Evolutionary conservation across 2,797 vertebrate species (phyloP).

Genomic region (Oryzias dopingdopingensis): DNA sequence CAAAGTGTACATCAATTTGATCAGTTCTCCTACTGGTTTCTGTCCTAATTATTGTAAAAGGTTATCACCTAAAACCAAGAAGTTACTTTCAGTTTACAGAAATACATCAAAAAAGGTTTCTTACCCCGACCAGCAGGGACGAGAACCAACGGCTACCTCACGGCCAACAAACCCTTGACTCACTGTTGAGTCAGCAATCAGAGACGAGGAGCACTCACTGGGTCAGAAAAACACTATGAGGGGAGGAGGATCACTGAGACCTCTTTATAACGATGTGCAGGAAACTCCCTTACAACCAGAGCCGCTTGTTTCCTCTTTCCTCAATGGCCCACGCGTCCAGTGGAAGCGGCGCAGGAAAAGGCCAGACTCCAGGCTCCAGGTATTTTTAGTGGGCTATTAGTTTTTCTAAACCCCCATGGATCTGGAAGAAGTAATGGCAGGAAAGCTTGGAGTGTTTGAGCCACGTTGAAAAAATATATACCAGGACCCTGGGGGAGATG

Average conservation of each 20-base stretch:
- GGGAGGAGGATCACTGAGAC: constrained; percentile 41
- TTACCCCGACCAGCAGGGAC: constrained; percentile 88
- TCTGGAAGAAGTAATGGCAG: constrained; percentile 69
- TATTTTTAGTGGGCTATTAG: constrained; percentile 82
- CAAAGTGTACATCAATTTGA: too few relatives aligned
- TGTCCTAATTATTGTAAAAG: neutral
- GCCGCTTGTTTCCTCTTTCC: constrained; percentile 78
- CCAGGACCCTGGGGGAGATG: constrained; percentile 54
- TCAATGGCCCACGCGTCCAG: constrained; percentile 74
- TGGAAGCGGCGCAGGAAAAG: constrained; percentile 79
- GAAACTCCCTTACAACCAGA: constrained; percentile 73
- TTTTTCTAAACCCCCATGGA: constrained; percentile 73
- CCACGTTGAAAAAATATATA: constrained; percentile 61
- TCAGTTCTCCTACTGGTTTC: too few relatives aligned
- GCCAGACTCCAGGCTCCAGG: constrained; percentile 51
- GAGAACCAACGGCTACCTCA: constrained; percentile 59
- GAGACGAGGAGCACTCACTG: constrained; percentile 44
- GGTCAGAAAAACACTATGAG: constrained; percentile 56
- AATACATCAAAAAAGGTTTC: constrained; percentile 24
- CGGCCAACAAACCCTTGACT: constrained; percentile 56
- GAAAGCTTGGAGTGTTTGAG: constrained; percentile 68
- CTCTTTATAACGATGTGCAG: constrained; percentile 80
- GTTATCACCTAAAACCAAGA: neutral
- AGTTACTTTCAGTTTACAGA: neutral
- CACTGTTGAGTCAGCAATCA: constrained; percentile 37